Conservation (phyloP, 2,113 vertebrate species). For the Callaeas wilsoni region DNA sequence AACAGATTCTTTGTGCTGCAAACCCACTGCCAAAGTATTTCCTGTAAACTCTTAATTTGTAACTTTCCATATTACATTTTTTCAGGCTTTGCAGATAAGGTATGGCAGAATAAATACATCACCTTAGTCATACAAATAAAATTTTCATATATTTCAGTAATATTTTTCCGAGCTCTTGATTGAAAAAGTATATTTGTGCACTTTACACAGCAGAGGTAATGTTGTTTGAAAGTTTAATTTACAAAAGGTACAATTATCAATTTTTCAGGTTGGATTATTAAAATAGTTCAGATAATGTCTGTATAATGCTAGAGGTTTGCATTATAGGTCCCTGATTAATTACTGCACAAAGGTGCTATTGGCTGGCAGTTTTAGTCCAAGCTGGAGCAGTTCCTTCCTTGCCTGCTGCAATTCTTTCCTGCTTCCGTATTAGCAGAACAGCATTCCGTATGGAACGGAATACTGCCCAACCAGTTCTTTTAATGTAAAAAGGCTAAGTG, state of each 20-base stretch:
- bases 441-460: fast-evolving
- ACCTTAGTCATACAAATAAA: not conserved
- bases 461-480: not conserved
- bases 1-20: not conserved
- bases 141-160: not conserved
- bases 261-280: not conserved
- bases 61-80: not conserved
- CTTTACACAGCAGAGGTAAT: not conserved
- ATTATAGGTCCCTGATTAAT: not conserved
- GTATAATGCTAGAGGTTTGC: not conserved
- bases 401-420: not conserved
- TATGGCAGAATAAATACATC: not conserved
- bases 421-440: not conserved
- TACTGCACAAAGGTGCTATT: not conserved
- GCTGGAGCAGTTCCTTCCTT: not conserved
- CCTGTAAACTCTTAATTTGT: not conserved
- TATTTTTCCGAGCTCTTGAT: not conserved
- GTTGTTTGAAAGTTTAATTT: not conserved
- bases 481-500: not conserved
- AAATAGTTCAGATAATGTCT: not conserved
- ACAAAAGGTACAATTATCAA: not conserved
- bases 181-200: not conserved
- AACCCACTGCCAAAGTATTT: not conserved
- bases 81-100: not conserved
- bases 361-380: not conserved